Evolutionary conservation across 2,113 vertebrate species (phyloP).

Genomic region (Taxidea taxus): DNA sequence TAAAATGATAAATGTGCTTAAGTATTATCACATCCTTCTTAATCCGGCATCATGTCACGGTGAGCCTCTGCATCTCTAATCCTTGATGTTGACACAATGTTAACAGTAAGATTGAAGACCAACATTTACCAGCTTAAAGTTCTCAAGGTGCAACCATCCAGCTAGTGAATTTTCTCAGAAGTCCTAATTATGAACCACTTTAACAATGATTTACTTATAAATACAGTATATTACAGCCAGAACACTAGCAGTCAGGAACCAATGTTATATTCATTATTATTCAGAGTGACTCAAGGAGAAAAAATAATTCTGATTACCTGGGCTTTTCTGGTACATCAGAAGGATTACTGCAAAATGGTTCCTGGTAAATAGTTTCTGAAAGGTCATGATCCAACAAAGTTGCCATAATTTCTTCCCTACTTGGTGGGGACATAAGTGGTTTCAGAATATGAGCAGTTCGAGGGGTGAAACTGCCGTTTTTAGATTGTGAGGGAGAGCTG

Average conservation of each 20-base stretch:
- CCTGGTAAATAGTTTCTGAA: constrained; percentile 94
- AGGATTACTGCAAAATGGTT: constrained; percentile 97
- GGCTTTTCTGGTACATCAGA: constrained; percentile 94
- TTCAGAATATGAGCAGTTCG: constrained; percentile 93
- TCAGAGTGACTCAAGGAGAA: background rate
- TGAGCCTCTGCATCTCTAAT: background rate
- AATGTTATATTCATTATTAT: constrained; percentile 17
- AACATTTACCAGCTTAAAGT: constrained; percentile 15
- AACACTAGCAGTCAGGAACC: constrained; percentile 17
- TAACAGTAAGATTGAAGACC: background rate
- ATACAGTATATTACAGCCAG: background rate
- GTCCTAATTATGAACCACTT: constrained; percentile 20
- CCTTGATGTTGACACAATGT: background rate
- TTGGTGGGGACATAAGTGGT: constrained; percentile 98
- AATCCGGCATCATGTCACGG: background rate
- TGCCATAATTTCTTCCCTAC: constrained; percentile 95
- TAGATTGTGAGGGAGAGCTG: constrained; percentile 93
- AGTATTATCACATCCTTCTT: background rate
- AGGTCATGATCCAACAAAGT: constrained; percentile 94
- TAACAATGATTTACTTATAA: constrained; percentile 31
- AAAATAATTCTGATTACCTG: constrained; percentile 85
- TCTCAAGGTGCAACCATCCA: background rate
- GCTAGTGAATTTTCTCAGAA: constrained; percentile 35
- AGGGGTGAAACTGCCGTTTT: constrained; percentile 87
- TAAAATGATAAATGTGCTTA: background rate